Evolutionary conservation across 2,113 vertebrate genomes (phyloP), one percentile per base, ranked within the genome.

Genomic region (Hiodon alosoides): DNA sequence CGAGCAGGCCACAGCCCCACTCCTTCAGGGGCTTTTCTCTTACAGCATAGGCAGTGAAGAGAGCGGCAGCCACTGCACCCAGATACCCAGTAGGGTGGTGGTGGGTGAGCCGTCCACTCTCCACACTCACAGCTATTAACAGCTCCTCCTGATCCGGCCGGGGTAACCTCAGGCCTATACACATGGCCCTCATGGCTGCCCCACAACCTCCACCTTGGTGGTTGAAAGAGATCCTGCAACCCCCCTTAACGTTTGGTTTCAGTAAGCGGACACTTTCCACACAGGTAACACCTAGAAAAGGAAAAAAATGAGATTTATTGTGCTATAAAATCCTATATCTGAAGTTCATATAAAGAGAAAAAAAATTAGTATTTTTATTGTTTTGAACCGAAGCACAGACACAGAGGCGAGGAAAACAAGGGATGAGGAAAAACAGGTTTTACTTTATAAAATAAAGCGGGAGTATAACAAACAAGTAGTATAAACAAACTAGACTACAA

Each of bases 21-120:
- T 90, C 84, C 0, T 0, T n/a, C 0, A 82, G 80, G 3, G 91
- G 82, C 59, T 81, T 82, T 0, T 77, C 7, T 0, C 86, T 89
- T 67, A 93, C 83, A 0, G 93, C 93, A 0, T 90, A 90, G 0
- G 91, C 83, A 0, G 91, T 87, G 77, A 95, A 94, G 54, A 95
- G 88, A 3, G 93, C 92, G 0, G 93, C 89, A 1, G 75, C 87
- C 48, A 95, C 72, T 54, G 90, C 85, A 0, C 93, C 93, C 77
- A 94, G 86, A 83, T 93, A 94, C 60, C 92, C 92, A 0, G 92
- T 94, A 16, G 93, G 93, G 10, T 94, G 91, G 79, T 94, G 93
- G 70, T 94, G 93, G 68, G 93, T 94, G 92, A 94, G 93, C 6
- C 92, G 89, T 1, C 93, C 93, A 0, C 93, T 94, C 84, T 94